Evolutionary conservation across 2,888 invertebrate genomes (phyloP).

Genomic region (Oscheius sp.): DNA sequence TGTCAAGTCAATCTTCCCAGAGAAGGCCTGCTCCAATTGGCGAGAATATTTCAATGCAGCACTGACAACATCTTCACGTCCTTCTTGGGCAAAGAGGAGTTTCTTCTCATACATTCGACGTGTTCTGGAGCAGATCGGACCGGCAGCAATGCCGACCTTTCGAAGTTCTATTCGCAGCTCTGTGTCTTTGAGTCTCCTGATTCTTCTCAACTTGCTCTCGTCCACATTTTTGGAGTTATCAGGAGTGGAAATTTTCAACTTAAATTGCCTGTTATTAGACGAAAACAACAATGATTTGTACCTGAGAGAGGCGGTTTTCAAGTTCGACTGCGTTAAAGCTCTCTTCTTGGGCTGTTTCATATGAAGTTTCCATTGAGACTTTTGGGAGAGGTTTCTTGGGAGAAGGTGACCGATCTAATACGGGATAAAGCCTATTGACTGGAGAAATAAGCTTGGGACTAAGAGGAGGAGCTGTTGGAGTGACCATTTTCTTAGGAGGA

Average conservation of each 20-base stretch:
- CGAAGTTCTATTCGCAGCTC: slow-evolving; percentile 44
- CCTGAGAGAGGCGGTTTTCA: slow-evolving; percentile 26
- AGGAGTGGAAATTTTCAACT: slow-evolving; percentile 15
- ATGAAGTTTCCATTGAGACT: not conserved
- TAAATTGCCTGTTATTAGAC: not conserved
- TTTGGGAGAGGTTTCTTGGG: no score
- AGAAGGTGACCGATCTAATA: not conserved
- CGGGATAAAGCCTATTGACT: not conserved
- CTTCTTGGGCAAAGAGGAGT: slow-evolving; percentile 33
- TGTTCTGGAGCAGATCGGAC: slow-evolving; percentile 51
- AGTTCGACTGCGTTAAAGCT: slow-evolving; percentile 20
- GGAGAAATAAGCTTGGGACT: no score
- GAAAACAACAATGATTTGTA: not conserved
- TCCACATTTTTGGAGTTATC: no score
- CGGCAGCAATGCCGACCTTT: slow-evolving; percentile 48
- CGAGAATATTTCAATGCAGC: slow-evolving; percentile 18
- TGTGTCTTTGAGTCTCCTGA: slow-evolving; percentile 34
- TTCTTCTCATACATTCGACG: slow-evolving; percentile 57
- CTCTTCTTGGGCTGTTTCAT: slow-evolving; percentile 29
- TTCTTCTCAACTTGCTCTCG: slow-evolving; percentile 37
- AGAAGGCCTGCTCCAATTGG: slow-evolving; percentile 24
- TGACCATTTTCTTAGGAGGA: slow-evolving; percentile 31
- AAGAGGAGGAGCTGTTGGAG: slow-evolving; percentile 40
- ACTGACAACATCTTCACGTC: slow-evolving; percentile 1
- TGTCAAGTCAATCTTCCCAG: slow-evolving; percentile 15